Evolutionary conservation across 2,113 vertebrate species (phyloP).

Genomic region (Penelope pileata): DNA sequence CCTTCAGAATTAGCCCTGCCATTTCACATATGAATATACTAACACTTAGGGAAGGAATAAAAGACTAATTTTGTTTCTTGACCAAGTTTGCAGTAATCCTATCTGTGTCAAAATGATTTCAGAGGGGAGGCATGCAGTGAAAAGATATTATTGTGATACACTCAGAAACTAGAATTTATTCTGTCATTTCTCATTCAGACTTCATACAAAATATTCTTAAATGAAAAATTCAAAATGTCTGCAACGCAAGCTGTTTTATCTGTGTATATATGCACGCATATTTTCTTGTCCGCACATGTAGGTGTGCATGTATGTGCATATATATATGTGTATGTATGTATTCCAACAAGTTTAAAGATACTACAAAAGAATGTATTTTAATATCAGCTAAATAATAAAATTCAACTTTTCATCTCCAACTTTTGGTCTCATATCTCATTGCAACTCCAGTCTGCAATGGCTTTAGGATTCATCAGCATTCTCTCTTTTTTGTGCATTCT

Average conservation of each 20-base stretch:
- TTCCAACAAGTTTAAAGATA: not conserved
- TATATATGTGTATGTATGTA: fast-evolving
- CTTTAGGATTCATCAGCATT: not conserved
- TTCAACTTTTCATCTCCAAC: not conserved
- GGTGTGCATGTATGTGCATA: not conserved
- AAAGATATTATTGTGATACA: not conserved
- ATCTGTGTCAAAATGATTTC: slow-evolving; percentile 21
- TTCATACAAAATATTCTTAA: not conserved
- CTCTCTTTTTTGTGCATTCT: not conserved
- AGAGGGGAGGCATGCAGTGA: not conserved
- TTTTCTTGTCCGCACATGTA: not conserved
- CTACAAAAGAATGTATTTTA: not conserved
- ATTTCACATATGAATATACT: not conserved
- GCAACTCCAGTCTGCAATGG: not conserved
- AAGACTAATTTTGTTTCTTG: not conserved
- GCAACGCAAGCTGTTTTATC: not conserved
- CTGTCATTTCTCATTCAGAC: not conserved
- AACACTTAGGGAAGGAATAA: not conserved
- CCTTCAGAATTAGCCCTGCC: not conserved
- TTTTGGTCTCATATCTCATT: not conserved
- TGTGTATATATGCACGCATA: fast-evolving
- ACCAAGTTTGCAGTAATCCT: slow-evolving; percentile 15
- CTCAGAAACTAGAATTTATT: not conserved
- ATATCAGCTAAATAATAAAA: not conserved
- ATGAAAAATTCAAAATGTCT: not conserved